phyloP scores from a whole-genome alignment of 1,140 invertebrate species.

The Mya arenaria region DNA sequence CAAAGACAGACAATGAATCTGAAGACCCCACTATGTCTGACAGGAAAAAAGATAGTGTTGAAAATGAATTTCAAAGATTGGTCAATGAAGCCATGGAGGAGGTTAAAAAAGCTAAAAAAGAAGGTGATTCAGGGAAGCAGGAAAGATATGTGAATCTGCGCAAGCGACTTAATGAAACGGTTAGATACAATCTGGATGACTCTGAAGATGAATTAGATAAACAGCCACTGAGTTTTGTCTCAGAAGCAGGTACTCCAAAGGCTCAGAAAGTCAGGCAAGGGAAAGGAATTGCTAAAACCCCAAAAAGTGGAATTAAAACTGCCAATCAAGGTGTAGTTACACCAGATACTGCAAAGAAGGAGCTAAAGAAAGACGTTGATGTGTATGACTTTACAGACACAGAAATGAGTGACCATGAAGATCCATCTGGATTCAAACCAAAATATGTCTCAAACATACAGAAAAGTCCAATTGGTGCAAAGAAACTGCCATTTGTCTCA shows the following conservation, averaged over 20 bases:
- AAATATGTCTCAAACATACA: conserved; percentile 49
- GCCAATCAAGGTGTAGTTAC: not conserved
- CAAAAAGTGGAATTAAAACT: not conserved
- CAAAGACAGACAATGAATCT: not conserved
- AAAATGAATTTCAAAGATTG: conserved; percentile 56
- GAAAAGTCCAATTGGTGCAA: conserved; percentile 30
- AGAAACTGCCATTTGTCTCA: conserved; percentile 44
- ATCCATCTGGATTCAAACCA: conserved; percentile 33
- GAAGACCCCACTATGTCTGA: no score
- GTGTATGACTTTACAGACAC: conserved; percentile 55
- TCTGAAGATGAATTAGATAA: conserved; percentile 46
- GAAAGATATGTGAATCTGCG: conserved; percentile 26
- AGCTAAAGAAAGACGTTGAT: conserved; percentile 45
- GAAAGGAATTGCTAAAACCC: not conserved
- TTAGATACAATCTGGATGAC: conserved; percentile 51
- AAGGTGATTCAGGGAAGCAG: conserved; percentile 32
- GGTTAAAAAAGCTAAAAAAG: conserved; percentile 24
- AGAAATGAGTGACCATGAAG: conserved; percentile 55
- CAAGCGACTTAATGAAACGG: conserved; percentile 40
- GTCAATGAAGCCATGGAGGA: conserved; percentile 49
- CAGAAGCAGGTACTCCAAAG: not conserved
- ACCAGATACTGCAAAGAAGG: not conserved
- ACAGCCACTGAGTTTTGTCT: not conserved
- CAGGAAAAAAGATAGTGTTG: conserved; percentile 51
- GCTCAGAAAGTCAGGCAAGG: not conserved